Evolutionary conservation across 2,888 invertebrate genomes (phyloP).

Genomic region (Sarcophaga carnaria): DNA sequence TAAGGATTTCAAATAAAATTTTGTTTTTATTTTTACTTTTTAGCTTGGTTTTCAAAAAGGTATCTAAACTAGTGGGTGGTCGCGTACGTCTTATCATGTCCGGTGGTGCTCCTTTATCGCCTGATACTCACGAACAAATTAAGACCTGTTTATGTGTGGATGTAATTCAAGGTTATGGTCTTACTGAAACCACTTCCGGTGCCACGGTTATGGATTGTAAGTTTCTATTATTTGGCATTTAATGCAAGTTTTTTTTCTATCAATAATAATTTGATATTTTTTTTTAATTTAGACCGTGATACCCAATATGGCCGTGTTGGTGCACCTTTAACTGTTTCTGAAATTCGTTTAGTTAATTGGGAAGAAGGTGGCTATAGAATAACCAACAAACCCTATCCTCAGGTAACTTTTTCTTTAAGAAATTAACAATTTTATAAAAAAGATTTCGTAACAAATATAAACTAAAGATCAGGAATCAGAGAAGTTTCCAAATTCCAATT

Average conservation of each 20-base stretch:
- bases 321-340: constrained; percentile 91
- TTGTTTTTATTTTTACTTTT: not conserved
- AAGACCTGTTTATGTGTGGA: constrained; percentile 94
- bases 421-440: not conserved
- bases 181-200: constrained; percentile 98
- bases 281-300: constrained; percentile 79
- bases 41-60: constrained; percentile 81
- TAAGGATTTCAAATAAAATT: not conserved
- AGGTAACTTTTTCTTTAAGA: constrained; percentile 77
- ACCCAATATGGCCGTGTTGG: constrained; percentile 90
- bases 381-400: constrained; percentile 92
- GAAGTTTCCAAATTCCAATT: too few species aligned
- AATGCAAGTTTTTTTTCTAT: not conserved
- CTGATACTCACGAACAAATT: constrained; percentile 97
- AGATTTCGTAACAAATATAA: not conserved
- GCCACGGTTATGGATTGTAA: constrained; percentile 92
- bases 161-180: constrained; percentile 96
- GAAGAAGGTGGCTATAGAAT: constrained; percentile 95
- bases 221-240: constrained; percentile 73
- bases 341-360: constrained; percentile 95
- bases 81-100: constrained; percentile 92
- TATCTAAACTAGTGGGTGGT: constrained; percentile 91
- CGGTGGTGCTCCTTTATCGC: constrained; percentile 97
- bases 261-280: constrained; percentile 19
- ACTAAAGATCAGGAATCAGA: too few species aligned